Conservation (phyloP, 2,797 vertebrate species). For the Champsocephalus gunnari region DNA sequence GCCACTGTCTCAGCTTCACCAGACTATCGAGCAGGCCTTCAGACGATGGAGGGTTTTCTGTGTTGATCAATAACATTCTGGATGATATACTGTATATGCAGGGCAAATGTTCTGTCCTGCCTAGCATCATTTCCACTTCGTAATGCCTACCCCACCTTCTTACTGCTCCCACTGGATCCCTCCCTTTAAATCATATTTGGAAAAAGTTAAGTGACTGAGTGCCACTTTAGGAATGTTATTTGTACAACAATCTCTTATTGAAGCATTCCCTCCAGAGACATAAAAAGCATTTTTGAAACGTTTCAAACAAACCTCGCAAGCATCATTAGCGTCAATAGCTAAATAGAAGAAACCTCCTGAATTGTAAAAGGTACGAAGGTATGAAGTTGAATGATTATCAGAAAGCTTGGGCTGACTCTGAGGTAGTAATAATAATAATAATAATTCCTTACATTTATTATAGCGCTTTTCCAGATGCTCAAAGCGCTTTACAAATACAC, state of each 20-base stretch:
- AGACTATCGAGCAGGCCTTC: constrained; percentile 54
- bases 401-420: constrained; percentile 32
- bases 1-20: constrained; percentile 22
- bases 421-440: background rate
- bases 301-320: constrained; percentile 53
- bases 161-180: constrained; percentile 27
- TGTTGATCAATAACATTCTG: constrained; percentile 59
- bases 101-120: constrained; percentile 7
- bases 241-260: constrained; percentile 59
- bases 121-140: constrained; percentile 8
- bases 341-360: constrained; percentile 30
- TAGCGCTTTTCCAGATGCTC: too few relatives aligned
- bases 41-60: constrained; percentile 46
- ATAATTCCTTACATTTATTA: too few relatives aligned
- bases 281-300: constrained; percentile 58
- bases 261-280: constrained; percentile 59
- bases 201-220: constrained; percentile 32
- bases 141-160: background rate
- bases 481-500: too few relatives aligned
- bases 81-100: constrained; percentile 19
- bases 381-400: constrained; percentile 35
- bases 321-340: constrained; percentile 31
- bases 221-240: constrained; percentile 46
- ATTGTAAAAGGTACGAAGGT: constrained; percentile 29
- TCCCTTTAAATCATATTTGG: constrained; percentile 35